These are phyloP conservation scores for Cryptocephalus moraei DNA, from an alignment of 2,888 invertebrate genomes.

Conservation along the genomic window DNA sequence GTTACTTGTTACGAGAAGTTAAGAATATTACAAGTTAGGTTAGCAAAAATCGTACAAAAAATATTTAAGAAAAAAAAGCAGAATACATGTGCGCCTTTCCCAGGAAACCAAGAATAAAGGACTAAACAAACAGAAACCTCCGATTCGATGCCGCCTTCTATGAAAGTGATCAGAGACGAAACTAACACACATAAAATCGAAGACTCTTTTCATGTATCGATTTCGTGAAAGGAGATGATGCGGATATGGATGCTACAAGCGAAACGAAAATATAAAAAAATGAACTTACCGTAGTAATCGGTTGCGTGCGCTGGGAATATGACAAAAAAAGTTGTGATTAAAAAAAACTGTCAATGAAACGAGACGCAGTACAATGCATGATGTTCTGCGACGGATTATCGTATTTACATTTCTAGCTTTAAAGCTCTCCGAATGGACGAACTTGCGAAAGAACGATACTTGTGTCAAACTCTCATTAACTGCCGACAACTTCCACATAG, in stretches of 20 bases:
- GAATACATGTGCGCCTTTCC: constrained; percentile 13
- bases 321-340: constrained; percentile 27
- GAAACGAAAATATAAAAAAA: constrained; percentile 28
- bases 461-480: no score
- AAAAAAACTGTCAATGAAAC: no score
- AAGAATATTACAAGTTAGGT: constrained; percentile 1
- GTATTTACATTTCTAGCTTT: no score
- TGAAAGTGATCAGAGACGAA: not conserved
- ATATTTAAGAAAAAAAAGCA: constrained; percentile 10
- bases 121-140: constrained; percentile 2
- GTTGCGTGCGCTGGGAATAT: constrained; percentile 77
- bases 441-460: no score
- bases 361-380: no score
- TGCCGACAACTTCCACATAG: no score
- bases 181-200: constrained; percentile 2
- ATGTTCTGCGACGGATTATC: no score
- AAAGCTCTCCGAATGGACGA: no score
- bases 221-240: not conserved
- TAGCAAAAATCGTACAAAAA: not conserved
- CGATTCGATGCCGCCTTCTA: not conserved
- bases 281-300: constrained; percentile 97
- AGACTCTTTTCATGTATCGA: not conserved
- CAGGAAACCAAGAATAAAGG: constrained; percentile 5
- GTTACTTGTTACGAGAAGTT: not conserved
- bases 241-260: constrained; percentile 5